phyloP scores from a whole-genome alignment of 1,140 invertebrate species.

The Cardiocondyla obscurior region DNA sequence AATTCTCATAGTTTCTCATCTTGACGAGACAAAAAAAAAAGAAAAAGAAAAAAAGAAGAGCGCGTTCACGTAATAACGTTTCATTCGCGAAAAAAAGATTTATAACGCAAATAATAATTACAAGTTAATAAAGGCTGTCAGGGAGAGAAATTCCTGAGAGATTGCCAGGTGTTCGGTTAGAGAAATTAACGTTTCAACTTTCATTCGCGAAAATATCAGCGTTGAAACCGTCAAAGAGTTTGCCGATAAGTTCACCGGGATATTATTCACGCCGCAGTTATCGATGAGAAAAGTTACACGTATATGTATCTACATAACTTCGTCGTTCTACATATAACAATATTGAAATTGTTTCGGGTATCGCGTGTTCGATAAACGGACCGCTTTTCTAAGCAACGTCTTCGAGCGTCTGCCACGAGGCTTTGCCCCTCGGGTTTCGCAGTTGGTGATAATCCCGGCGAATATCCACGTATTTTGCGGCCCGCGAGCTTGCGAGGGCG shows the following conservation, averaged over 20 bases:
- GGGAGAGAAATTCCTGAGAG: background rate
- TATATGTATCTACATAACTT: background rate
- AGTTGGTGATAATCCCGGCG: constrained; percentile 39
- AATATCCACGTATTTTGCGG: constrained; percentile 19
- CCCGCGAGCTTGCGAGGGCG: constrained; percentile 6
- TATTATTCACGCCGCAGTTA: background rate
- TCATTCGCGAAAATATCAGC: background rate
- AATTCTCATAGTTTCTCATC: constrained; percentile 49
- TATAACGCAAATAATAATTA: background rate
- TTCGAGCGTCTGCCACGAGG: constrained; percentile 16
- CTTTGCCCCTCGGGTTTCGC: background rate
- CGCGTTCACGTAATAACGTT: background rate
- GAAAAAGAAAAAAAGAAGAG: too few species aligned
- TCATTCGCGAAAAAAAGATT: background rate
- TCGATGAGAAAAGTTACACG: background rate
- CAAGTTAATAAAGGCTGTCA: background rate
- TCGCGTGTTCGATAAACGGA: constrained; percentile 10
- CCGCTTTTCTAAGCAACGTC: background rate
- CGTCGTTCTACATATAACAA: background rate
- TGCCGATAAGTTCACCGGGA: background rate
- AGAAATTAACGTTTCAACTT: background rate
- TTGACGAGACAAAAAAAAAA: background rate
- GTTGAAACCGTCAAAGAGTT: background rate
- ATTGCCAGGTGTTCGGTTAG: background rate
- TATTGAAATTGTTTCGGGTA: background rate